These are phyloP conservation scores for Lampris incognitus DNA, from an alignment of 2,113 vertebrate species.

Conservation along the genomic window DNA sequence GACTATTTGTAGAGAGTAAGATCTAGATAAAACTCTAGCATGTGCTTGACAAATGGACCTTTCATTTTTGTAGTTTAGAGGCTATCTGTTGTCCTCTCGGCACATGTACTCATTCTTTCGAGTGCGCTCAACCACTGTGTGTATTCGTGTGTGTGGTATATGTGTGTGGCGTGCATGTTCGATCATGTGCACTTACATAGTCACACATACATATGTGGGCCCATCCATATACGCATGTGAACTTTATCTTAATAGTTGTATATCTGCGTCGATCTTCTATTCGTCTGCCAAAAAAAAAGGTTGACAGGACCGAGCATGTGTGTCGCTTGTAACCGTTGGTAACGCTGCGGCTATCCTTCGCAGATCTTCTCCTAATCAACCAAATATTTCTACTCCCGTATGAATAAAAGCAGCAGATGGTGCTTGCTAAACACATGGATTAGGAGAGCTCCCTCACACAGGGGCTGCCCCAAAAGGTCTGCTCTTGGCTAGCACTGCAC, in stretches of 20 bases:
- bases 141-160: not conserved
- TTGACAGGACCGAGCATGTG: conserved; percentile 50
- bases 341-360: conserved; percentile 55
- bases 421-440: conserved; percentile 72
- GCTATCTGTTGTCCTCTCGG: not conserved
- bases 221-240: conserved; percentile 2
- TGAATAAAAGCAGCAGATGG: conserved; percentile 75
- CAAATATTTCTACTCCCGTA: conserved; percentile 73
- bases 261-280: conserved; percentile 16
- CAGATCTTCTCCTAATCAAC: conserved; percentile 70
- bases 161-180: conserved; percentile 1
- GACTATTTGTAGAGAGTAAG: too few relatives aligned
- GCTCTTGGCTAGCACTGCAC: conserved; percentile 56
- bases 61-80: not conserved
- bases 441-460: conserved; percentile 64
- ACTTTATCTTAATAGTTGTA: not conserved
- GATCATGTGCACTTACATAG: not conserved
- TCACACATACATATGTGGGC: too few relatives aligned
- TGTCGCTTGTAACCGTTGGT: conserved; percentile 45
- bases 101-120: not conserved
- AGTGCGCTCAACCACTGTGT: conserved; percentile 10
- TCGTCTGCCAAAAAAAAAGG: conserved; percentile 42
- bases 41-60: too few relatives aligned
- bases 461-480: conserved; percentile 65
- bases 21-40: too few relatives aligned